Conservation (phyloP, 2,888 invertebrate genomes). For the Spodoptera picta region DNA sequence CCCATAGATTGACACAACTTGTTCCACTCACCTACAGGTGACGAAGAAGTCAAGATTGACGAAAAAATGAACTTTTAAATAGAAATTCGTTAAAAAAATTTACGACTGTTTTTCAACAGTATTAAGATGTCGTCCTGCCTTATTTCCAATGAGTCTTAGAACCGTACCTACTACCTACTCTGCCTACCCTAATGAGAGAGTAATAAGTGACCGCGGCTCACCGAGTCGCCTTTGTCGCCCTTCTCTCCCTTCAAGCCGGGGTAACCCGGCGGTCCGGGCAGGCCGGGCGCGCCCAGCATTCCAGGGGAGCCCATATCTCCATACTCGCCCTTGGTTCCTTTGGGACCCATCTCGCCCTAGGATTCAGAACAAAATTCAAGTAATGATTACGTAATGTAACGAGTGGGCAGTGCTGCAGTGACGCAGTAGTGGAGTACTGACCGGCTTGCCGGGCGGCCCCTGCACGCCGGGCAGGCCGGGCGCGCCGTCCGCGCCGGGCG, state of each 20-base stretch:
- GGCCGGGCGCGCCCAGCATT: constrained; percentile 97
- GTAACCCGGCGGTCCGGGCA: constrained; percentile 94
- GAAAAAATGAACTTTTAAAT: no score
- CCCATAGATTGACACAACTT: no score
- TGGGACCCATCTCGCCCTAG: constrained; percentile 94
- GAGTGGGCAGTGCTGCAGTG: no score
- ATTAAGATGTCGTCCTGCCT: no score
- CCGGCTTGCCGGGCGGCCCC: constrained; percentile 95
- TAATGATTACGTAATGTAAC: not conserved
- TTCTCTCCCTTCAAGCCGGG: constrained; percentile 97
- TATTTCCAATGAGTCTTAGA: no score
- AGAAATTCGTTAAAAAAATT: no score
- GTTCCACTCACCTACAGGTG: no score
- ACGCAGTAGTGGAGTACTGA: constrained; percentile 71
- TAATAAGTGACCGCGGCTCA: constrained; percentile 82
- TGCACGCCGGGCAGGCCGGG: constrained; percentile 95
- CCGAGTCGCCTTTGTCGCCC: constrained; percentile 97
- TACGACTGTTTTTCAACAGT: no score
- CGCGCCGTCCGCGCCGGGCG: constrained; percentile 92
- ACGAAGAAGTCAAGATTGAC: no score
- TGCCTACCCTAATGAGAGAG: no score
- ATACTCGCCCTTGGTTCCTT: constrained; percentile 96
- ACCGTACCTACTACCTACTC: no score
- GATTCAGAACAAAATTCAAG: constrained; percentile 33
- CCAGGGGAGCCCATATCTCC: constrained; percentile 98